Percentiles rank a stretch among this genome's conserved stretches.
Evolutionary conservation across 2,888 invertebrate species (phyloP).

Genomic region (Folsomia candida): DNA sequence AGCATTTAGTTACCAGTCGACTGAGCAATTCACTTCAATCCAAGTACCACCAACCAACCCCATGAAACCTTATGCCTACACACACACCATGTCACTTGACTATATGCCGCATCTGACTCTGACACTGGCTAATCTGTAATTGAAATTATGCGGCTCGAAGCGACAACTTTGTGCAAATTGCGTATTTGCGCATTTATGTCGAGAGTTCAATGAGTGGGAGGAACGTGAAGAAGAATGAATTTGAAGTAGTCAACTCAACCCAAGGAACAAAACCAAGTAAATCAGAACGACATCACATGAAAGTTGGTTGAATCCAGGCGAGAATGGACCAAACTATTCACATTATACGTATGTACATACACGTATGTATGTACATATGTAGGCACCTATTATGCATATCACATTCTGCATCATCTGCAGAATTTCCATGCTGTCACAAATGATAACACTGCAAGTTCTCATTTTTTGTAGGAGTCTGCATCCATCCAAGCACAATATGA

Average conservation of each 20-base stretch:
- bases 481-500: not conserved
- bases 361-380: no score
- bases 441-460: no score
- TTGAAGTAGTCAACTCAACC: not conserved
- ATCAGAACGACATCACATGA: not conserved
- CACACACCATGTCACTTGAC: not conserved
- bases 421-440: not conserved
- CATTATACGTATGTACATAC: no score
- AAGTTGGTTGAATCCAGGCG: not conserved
- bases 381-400: no score
- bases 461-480: not conserved
- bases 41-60: not conserved
- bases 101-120: not conserved
- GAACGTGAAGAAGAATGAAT: not conserved
- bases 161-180: not conserved
- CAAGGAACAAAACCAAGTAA: not conserved
- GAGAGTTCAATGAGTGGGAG: not conserved
- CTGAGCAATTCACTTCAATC: not conserved
- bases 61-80: not conserved
- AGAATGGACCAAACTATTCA: no score
- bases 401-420: not conserved
- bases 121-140: not conserved
- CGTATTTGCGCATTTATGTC: not conserved
- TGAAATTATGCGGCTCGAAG: not conserved
- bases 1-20: not conserved